phyloP scores from a whole-genome alignment of 2,797 vertebrate genomes.

The Crypturellus tataupa region DNA sequence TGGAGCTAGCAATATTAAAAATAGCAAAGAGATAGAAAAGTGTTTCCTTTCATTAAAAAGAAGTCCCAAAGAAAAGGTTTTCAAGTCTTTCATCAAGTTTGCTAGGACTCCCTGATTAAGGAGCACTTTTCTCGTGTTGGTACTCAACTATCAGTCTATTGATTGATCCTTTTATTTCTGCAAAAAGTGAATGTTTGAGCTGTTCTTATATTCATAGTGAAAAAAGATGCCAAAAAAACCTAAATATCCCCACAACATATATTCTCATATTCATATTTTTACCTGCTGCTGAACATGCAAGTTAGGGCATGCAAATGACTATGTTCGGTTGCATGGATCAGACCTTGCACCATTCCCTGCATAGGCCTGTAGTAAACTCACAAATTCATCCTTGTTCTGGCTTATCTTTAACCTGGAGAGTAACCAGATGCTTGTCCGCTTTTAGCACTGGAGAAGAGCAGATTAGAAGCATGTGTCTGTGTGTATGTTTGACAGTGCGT shows the following conservation, averaged over 20 bases:
- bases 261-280: not conserved
- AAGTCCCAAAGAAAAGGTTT: not conserved
- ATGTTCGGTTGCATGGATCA: not conserved
- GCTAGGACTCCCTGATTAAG: not conserved
- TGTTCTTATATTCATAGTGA: not conserved
- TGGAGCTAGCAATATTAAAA: not conserved
- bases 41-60: not conserved
- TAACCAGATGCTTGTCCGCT: not conserved
- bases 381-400: not conserved
- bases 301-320: not conserved
- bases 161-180: not conserved
- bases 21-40: not conserved
- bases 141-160: not conserved
- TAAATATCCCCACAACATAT: not conserved
- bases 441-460: not conserved
- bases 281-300: not conserved
- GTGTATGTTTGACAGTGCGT: not conserved
- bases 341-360: not conserved
- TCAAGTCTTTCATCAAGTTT: not conserved
- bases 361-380: not conserved
- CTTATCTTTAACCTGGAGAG: slow-evolving; percentile 24
- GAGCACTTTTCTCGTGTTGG: not conserved
- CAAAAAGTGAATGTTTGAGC: not conserved
- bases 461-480: not conserved
- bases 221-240: not conserved